phyloP scores from a whole-genome alignment of 1,140 invertebrate genomes.

The Microvelia longipes region DNA sequence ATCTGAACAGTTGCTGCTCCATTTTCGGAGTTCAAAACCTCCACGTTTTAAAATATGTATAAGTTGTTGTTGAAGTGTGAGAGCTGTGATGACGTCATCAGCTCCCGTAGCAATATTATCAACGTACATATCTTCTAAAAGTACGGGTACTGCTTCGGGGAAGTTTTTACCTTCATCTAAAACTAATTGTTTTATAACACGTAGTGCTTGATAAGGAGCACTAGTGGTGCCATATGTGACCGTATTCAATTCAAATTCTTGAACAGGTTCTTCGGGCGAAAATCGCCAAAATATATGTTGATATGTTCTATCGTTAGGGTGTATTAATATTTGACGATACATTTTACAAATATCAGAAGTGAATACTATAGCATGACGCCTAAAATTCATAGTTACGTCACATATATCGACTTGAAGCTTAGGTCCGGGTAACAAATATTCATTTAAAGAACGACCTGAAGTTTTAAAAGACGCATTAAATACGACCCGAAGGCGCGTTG shows the following conservation, averaged over 20 bases:
- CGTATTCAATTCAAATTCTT: constrained; percentile 24
- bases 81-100: constrained; percentile 13
- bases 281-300: constrained; percentile 22
- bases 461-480: not conserved
- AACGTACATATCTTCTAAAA: constrained; percentile 30
- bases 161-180: constrained; percentile 20
- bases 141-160: constrained; percentile 20
- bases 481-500: not conserved
- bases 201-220: constrained; percentile 26
- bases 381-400: not conserved
- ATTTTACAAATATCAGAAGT: not conserved
- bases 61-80: constrained; percentile 13
- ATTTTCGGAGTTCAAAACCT: constrained; percentile 18
- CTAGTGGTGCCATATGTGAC: constrained; percentile 27
- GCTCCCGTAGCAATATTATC: constrained; percentile 31
- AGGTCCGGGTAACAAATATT: not conserved
- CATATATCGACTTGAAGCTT: not conserved
- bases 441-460: not conserved
- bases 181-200: constrained; percentile 25
- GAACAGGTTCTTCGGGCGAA: constrained; percentile 6
- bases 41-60: constrained; percentile 10
- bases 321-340: constrained; percentile 23
- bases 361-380: not conserved
- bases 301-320: constrained; percentile 7
- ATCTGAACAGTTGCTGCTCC: not conserved